These are phyloP conservation scores for Chrysomallon squamiferum DNA, from an alignment of 1,140 invertebrate species.

Conservation along the genomic window DNA sequence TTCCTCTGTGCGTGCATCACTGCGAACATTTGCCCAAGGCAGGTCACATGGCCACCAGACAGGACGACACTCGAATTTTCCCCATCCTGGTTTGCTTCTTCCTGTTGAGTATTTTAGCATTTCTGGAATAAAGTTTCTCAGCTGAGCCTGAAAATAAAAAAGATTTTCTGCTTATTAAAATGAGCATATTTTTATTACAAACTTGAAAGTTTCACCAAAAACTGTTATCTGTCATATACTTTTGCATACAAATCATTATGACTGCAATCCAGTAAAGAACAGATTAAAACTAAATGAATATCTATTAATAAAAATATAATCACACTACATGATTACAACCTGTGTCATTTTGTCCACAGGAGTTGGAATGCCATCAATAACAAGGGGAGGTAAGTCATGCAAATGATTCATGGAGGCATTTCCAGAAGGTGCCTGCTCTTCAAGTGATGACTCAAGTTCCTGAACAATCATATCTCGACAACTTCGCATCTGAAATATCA, in stretches of 20 bases:
- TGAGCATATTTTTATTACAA: too few relatives aligned
- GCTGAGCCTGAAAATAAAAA: conserved; percentile 73
- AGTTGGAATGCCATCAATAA: conserved; percentile 96
- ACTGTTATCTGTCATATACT: background rate
- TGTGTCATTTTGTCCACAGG: conserved; percentile 99
- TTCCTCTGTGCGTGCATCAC: conserved; percentile 94
- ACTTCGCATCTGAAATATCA: conserved; percentile 74
- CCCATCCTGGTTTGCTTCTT: conserved; percentile 96
- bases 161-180: too few relatives aligned
- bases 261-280: too few relatives aligned
- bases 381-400: conserved; percentile 93
- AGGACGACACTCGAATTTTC: conserved; percentile 90
- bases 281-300: too few relatives aligned
- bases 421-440: conserved; percentile 91
- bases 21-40: conserved; percentile 96
- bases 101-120: conserved; percentile 98
- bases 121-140: conserved; percentile 94
- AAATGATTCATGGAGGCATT: conserved; percentile 89
- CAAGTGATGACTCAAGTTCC: conserved; percentile 89
- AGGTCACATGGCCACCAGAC: conserved; percentile 97
- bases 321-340: too few relatives aligned
- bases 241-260: background rate
- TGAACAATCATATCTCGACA: conserved; percentile 90
- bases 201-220: background rate
- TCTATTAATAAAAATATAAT: too few relatives aligned